Evolutionary conservation across 2,797 vertebrate genomes (phyloP), one percentile per base, ranked within the genome.

Genomic region (Otus scops): DNA sequence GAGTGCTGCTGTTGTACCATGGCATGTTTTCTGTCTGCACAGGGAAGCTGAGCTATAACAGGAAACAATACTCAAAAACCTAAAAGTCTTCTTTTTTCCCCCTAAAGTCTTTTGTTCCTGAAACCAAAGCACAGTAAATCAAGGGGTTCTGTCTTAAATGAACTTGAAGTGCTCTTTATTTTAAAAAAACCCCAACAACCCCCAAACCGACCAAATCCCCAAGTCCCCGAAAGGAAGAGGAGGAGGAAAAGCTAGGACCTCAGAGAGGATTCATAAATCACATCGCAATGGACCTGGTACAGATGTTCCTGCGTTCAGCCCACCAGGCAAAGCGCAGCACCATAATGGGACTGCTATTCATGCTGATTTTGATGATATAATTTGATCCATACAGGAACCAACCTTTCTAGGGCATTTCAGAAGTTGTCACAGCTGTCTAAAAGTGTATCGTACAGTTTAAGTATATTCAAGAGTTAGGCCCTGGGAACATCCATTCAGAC

Each of bases 211-310:
- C 16, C 14, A 96, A 96, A 92, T 80, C 86, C 82, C 90, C 15
- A 82, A 73, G 77, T 91, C 90, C 89, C 97, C 48, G 7, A 97
- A 96, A 97, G 97, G 96, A 98, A 97, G 95, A 97, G 90, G 94
- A 96, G 93, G 88, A 92, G 76, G 81, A 97, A 89, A 92, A 96
- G 91, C 94, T 70, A 50, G n/a, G 79, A 88, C 94, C 10, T 84
- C 65, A 75, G 96, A 97, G 96, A 97, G 79, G 85, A 83, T 95
- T 97, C 94, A 92, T 98, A 97, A 98, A 98, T 98, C 97, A 98
- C 89, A 74, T 84, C 89, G 93, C 54, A 87, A 65, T 9, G 15
- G 96, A 96, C 89, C 93, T 91, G 63, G 87, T 96, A 81, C 96
- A 98, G 96, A 98, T 97, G 97, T 97, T 98, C 82, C 88, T 97